A percentile compares a stretch with the other conserved stretches of the same genome.
Conservation (phyloP, 2,888 invertebrate species). For the Sicus ferrugineus region DNA sequence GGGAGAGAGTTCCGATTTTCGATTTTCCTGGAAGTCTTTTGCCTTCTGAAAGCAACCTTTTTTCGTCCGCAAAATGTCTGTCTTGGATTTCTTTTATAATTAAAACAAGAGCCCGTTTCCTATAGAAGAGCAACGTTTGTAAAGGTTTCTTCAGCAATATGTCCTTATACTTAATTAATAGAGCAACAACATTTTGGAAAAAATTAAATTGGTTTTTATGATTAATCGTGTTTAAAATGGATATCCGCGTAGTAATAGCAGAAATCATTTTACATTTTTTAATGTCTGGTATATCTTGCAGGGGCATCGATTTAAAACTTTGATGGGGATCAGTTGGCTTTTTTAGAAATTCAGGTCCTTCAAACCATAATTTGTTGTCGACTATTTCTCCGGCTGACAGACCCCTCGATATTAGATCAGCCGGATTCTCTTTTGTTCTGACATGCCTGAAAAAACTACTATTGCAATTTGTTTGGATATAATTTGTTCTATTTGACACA, state of each 20-base stretch:
- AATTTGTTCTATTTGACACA: slow-evolving; percentile 29
- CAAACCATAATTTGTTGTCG: not conserved
- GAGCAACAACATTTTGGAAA: slow-evolving; percentile 5
- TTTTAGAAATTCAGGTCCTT: not conserved
- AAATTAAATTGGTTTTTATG: not conserved
- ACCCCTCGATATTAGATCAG: slow-evolving; percentile 21
- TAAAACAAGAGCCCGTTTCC: not conserved
- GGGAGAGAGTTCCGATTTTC: too few species aligned
- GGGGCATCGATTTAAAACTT: not conserved
- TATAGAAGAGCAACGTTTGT: not conserved
- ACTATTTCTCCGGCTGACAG: not conserved
- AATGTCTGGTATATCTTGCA: not conserved
- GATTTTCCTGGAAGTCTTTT: too few species aligned
- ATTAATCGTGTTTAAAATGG: not conserved
- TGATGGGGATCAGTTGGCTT: not conserved
- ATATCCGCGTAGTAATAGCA: too few species aligned
- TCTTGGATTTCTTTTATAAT: too few species aligned
- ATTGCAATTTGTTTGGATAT: slow-evolving; percentile 22
- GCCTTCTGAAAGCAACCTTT: too few species aligned
- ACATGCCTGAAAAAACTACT: not conserved
- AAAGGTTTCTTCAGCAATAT: not conserved
- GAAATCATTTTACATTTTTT: not conserved
- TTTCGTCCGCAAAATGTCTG: too few species aligned
- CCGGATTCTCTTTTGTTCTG: not conserved
- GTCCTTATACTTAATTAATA: not conserved